Evolutionary conservation across 2,888 invertebrate species (phyloP), one percentile per base, ranked within the genome.

Genomic region (Dolichopus griseipennis): DNA sequence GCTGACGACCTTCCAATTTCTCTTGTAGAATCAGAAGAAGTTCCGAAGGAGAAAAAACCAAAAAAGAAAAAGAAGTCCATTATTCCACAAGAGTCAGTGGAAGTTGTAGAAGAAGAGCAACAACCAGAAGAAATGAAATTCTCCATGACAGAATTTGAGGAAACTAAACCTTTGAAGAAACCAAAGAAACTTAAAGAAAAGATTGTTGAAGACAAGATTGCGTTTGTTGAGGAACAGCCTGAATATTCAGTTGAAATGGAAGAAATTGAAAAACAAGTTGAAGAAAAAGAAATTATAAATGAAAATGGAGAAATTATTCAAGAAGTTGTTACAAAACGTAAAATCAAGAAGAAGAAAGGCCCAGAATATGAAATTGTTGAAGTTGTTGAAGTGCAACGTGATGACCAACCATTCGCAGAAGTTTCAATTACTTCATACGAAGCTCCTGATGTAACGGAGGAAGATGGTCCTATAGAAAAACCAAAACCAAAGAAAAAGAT

Each of bases 391-490:
- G 76, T 76, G 18, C 73, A 75, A 7, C 73, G 73, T 18, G 75
- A 77, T 15, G 77, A 77, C 61, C 75, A 76, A 76, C 76, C 79
- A 18, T 64, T 78, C 73, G 73, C 80, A 64, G 80, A 81, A 66
- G 78, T 84, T 74, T 78, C 77, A 43, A 76, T 82, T 52, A 71
- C 70, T 5, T 72, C 74, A 66, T 69, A 75, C 20, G 73, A 74
- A 20, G 68, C 82, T 75, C 72, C 74, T 63, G 73, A 75, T 15
- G 7, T 69, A 10, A 34, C 63, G 20, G 67, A 71, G 22, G 37
- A 37, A 41, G 65, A 68, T 0, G 27, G 66, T 21, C 69, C 22
- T 7, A 22, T 22, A 10, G 15, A 63, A 12, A 65, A 68, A 8
- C 7, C 77, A 43, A 76, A 75, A 68, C 70, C 73, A 68, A 78